Evolutionary conservation across 2,797 vertebrate genomes (phyloP), one percentile per base, ranked within the genome.

Genomic region (Protosalanx chinensis): DNA sequence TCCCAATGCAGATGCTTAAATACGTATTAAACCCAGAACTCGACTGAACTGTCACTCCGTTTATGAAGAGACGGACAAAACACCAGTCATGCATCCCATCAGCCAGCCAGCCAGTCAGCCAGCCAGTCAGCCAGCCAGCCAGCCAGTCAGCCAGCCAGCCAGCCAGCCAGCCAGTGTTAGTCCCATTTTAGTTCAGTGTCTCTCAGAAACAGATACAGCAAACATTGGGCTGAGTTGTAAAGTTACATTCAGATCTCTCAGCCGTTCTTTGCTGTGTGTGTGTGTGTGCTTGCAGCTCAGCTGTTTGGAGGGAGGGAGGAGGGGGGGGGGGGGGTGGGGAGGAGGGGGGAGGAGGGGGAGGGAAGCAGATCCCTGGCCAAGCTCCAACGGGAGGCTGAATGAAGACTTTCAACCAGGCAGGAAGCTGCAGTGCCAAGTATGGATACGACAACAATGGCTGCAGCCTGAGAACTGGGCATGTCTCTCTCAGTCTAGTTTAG

Each of bases 361-460:
- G 62, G 76, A 83, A 81, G 79, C 74, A 79, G 68, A 27, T 30
- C 71, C 78, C 70, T 92, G 91, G 89, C 84, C 5, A 53, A 16
- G 15, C 79, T 86, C 88, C 87, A 88, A 63, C 64, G 66, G 3
- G 51, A 67, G 41, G 68, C 74, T 91, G 79, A 93, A 92, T 88
- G 72, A 85, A 88, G 79, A 90, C 81, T 88, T 93, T 89, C 70
- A 93, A 81, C 80, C 79, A 90, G 86, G 79, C 81, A 87, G 78
- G 83, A 85, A 80, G 61, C 64, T 78, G 84, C 81, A 81, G 75
- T 88, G 79, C 80, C 81, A 89, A 90, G 79, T 82, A 78, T 82
- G 70, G 85, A 89, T 89, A 86, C 78, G 76, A 75, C 79, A 85
- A 88, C 77, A 88, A 89, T 76, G 81, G 65, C 67, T 80, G 85